Evolutionary conservation across 2,113 vertebrate species (phyloP), one percentile per base, ranked within the genome.

Genomic region (Leiothrix lutea): DNA sequence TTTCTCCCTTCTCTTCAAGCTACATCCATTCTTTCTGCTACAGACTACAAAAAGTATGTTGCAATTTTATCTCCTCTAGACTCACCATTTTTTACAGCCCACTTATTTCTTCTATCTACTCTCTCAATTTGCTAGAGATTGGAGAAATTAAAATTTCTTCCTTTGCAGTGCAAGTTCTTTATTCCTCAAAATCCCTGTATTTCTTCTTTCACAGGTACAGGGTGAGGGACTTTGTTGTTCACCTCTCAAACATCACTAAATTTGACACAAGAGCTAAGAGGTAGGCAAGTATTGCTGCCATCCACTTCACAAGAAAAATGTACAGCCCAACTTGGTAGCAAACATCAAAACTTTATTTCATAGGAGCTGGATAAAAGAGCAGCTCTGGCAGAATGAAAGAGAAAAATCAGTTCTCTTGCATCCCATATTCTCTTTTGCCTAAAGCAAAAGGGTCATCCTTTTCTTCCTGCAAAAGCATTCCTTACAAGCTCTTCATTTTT

Each of bases 191-290:
- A 14, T 26, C 29, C 54, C 29, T 71, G 44, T 81, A 40, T 95
- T 85, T 96, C 85, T 90, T 92, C 79, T 64, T 92, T 80, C 88
- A 80, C 96, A 90, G 79, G 62, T 72, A 48, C 74, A 93, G 58
- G 87, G 71, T 88, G 79, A 95, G 86, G 75, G 82, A 51, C 65
- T 95, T 93, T 71, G 33, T 91, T 92, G 69, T 88, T 93, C 88
- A 50, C 66, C 53, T 82, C 66, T 90, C 81, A 82, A 65, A 80
- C 73, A 87, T 75, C 74, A 75, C 23, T 85, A 77, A 95, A 85
- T 93, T 82, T 95, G 67, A 48, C 88, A 88, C 58, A 61, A 61
- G 74, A 93, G 38, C 58, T 83, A 64, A 66, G 82, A 90, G 64
- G 45, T 83, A 88, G 81, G 74, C 85, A 82, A 88, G n/a, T 57